Evolutionary conservation across 2,113 vertebrate genomes (phyloP), one percentile per base, ranked within the genome.

Genomic region (Datnioides undecimradiatus): DNA sequence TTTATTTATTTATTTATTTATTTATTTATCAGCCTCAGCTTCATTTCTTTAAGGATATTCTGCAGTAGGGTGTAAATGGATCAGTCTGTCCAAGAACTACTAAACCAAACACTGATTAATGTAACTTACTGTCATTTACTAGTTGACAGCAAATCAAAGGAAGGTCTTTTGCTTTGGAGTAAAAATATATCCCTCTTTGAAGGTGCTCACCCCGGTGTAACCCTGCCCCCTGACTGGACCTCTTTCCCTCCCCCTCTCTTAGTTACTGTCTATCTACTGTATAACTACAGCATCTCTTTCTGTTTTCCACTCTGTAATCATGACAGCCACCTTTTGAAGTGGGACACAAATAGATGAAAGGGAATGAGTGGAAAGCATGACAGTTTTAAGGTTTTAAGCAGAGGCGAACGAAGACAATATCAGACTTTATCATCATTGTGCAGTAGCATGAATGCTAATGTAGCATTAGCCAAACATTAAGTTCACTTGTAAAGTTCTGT

Each of bases 321-420:
- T 54, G 36, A 64, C 49, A n/a, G 51, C 55, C 36, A 52, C 36
- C 75, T 84, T 84, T 86, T 86, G 86, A 88, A 85, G 79, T 74
- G 34, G 76, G 64, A 67, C 70, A 49, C 52, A 79, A 82, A 69
- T 36, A 71, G 79, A 87, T 79, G 70, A 75, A 85, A 67, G 64
- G 41, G 45, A 82, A 58, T 3, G n/a, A 8, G 19, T 36, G 55
- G 21, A 73, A 71, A 78, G 19, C 46, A 67, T 23, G 14, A 45
- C 51, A 12, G 33, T 31, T 71, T 66, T 68, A 43, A 68, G 27
- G 51, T 25, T 43, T 6, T 13, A 33, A 43, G 23, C 8, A 27
- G 17, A 46, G 45, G 45, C 14, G 41, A 25, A 10, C 21, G 29
- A 33, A 19, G 78, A 40, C 5, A 43, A 31, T n/a, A 65, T 62